phyloP scores from a whole-genome alignment of 2,888 invertebrate genomes.

The Trissolcus brochymenae region DNA sequence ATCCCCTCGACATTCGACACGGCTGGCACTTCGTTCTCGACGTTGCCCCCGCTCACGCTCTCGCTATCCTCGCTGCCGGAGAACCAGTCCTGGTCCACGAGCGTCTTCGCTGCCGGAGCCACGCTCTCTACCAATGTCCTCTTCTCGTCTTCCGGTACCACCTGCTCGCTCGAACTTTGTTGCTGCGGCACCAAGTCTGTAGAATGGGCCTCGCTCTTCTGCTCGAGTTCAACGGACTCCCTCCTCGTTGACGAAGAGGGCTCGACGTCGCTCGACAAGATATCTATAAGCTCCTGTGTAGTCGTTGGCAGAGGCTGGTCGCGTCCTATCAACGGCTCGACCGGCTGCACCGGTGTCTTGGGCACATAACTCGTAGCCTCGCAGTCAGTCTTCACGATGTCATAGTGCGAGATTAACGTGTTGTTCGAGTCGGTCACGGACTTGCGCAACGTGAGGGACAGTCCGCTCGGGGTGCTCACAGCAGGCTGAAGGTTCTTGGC shows the following conservation, averaged over 20 bases:
- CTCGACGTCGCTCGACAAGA: constrained; percentile 71
- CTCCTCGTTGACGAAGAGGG: constrained; percentile 19
- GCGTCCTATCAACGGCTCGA: constrained; percentile 64
- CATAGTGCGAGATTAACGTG: constrained; percentile 73
- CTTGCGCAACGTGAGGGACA: constrained; percentile 72
- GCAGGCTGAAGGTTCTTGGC: constrained; percentile 68
- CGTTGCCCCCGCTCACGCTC: constrained; percentile 76
- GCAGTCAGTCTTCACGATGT: constrained; percentile 75
- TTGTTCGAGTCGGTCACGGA: constrained; percentile 73
- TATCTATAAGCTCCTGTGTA: constrained; percentile 73
- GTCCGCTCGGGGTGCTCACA: constrained; percentile 63
- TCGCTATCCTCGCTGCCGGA: constrained; percentile 75
- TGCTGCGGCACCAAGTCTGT: too few species aligned
- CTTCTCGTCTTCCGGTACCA: constrained; percentile 64
- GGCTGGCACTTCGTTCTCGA: constrained; percentile 77
- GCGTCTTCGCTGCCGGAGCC: constrained; percentile 63
- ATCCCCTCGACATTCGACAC: constrained; percentile 65
- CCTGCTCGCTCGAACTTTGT: constrained; percentile 35
- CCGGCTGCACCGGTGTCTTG: constrained; percentile 62
- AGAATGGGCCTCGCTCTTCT: too few species aligned
- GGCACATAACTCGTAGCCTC: constrained; percentile 64
- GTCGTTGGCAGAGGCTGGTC: constrained; percentile 72
- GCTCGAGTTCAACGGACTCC: constrained; percentile 1
- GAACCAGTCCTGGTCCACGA: constrained; percentile 75
- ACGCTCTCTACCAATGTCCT: constrained; percentile 61